A percentile compares a stretch with the other conserved stretches of the same genome.
phyloP scores from a whole-genome alignment of 92 coral and sea anemone genomes.

The Siderastrea radians region DNA sequence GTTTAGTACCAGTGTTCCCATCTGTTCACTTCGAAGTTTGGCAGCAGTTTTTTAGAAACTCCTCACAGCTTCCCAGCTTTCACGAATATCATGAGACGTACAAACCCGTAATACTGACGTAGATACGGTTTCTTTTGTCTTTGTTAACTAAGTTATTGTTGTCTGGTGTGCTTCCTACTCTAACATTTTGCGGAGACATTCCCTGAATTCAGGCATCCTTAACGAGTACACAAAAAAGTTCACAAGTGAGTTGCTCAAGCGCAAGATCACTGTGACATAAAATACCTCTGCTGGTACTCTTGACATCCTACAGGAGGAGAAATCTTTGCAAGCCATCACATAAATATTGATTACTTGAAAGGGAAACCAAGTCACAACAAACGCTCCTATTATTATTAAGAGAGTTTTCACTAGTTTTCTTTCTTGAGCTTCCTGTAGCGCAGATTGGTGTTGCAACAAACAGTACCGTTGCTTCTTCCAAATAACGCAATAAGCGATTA shows the following conservation, averaged over 20 bases:
- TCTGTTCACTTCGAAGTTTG: too few species aligned
- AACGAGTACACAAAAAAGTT: slow-evolving; percentile 38
- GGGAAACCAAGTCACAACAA: slow-evolving; percentile 47
- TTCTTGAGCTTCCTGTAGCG: slow-evolving; percentile 16
- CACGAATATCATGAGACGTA: too few species aligned
- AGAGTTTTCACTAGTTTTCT: slow-evolving; percentile 40
- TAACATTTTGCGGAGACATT: slow-evolving; percentile 14
- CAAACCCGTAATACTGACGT: too few species aligned
- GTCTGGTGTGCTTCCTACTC: too few species aligned
- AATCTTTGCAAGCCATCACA: slow-evolving; percentile 15
- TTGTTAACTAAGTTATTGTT: too few species aligned
- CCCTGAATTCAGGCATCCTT: slow-evolving; percentile 45
- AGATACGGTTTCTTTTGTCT: too few species aligned
- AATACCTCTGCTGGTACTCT: not conserved
- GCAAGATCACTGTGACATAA: slow-evolving; percentile 34
- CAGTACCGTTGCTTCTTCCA: slow-evolving; percentile 26
- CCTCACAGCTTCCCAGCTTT: too few species aligned
- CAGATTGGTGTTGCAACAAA: not conserved
- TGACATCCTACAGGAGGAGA: not conserved
- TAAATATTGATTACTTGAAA: slow-evolving; percentile 21
- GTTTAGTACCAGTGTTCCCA: too few species aligned
- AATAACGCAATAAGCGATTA: slow-evolving; percentile 17
- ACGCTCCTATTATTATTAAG: slow-evolving; percentile 34
- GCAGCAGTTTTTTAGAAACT: too few species aligned
- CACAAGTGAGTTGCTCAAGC: slow-evolving; percentile 48